A percentile compares a stretch with the other conserved stretches of the same genome.
phyloP scores from a whole-genome alignment of 2,797 vertebrate genomes.

The Pangasius larnaudii region DNA sequence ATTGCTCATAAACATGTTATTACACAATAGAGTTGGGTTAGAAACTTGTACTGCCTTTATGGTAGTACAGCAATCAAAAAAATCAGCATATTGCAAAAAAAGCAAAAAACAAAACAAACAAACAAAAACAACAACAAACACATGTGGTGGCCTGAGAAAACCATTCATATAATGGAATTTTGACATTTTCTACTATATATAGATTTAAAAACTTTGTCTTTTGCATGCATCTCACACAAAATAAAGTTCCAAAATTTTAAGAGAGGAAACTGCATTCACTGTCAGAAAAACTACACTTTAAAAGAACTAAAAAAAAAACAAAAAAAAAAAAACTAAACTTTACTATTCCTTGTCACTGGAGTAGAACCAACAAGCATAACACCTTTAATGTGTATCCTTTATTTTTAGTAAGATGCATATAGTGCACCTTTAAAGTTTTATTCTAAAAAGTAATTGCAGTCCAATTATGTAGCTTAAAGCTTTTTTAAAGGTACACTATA shows the following conservation, averaged over 20 bases:
- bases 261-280: neutral
- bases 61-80: neutral
- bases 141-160: neutral
- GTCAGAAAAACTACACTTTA: neutral
- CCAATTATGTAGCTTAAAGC: neutral
- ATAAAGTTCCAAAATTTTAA: neutral
- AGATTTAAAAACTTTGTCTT: neutral
- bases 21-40: neutral
- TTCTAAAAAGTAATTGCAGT: neutral
- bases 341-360: neutral
- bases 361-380: neutral
- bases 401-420: neutral
- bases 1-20: neutral
- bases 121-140: too few relatives aligned
- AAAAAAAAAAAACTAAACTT: neutral
- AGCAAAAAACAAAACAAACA: too few relatives aligned
- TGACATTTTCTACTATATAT: neutral
- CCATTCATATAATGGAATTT: neutral
- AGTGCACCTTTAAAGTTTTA: neutral
- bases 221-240: neutral
- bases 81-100: neutral
- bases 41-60: neutral
- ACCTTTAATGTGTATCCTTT: neutral
- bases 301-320: too few relatives aligned
- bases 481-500: neutral